A percentile compares a stretch with the other conserved stretches of the same genome.
These are phyloP conservation scores for Tauraco erythrolophus DNA, from an alignment of 2,113 vertebrate species.

Conservation along the genomic window DNA sequence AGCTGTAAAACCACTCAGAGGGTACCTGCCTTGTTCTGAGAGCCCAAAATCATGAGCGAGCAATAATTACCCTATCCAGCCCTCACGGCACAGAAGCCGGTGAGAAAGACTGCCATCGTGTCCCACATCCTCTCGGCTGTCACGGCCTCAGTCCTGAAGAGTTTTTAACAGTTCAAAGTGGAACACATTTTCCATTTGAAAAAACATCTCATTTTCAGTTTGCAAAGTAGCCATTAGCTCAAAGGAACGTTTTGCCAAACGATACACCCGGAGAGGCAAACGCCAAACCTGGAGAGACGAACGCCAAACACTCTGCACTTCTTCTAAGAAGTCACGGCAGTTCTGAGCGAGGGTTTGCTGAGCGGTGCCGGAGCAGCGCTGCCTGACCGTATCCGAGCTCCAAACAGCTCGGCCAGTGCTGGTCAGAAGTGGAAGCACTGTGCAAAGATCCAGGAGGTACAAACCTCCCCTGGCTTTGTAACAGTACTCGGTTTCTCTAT, in stretches of 20 bases:
- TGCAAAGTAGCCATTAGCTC: background rate
- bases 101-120: background rate
- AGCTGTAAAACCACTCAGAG: background rate
- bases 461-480: background rate
- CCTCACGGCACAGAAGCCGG: background rate
- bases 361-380: background rate
- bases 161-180: background rate
- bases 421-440: background rate
- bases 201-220: background rate
- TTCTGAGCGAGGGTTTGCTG: background rate
- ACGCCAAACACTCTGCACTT: background rate
- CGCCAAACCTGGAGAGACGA: background rate
- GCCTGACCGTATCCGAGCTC: background rate
- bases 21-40: rapidly evolving
- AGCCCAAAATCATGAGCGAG: background rate
- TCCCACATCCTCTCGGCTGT: background rate
- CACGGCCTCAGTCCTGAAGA: background rate
- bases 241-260: background rate
- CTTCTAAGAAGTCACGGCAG: background rate
- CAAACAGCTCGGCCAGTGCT: background rate
- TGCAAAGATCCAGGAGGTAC: background rate
- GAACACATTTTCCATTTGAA: rapidly evolving
- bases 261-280: background rate
- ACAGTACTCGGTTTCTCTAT: background rate
- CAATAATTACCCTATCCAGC: rapidly evolving